Base-by-base conservation (phyloP, 2,113 vertebrate species). In the Thunnus maccoyii region DNA sequence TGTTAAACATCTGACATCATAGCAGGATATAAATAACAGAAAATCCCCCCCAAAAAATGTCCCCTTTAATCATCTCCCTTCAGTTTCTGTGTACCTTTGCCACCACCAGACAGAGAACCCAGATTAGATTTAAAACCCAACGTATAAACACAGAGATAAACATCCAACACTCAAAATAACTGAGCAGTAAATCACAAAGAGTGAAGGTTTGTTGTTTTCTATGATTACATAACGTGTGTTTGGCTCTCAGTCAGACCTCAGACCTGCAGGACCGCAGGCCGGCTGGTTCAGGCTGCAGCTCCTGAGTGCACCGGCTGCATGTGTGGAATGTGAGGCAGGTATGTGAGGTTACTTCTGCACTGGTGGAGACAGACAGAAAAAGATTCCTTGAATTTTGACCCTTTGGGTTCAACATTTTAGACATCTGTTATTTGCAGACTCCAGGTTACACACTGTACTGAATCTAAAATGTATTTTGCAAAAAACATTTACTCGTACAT, bases 291-390 rank as follows among this genome's bases (percentile, higher is more conserved):
- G 17, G 6, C 55, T 48, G 36, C 55, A 8, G 20, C 13, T 30
- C 44, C 69, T 22, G 6, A 57, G 8, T 25, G 62, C 20, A 22
- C 14, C 14, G 10, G n/a, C 74, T 77, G 72, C 48, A 61, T 22
- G 58, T 62, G 78, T 25, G 89, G 86, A 87, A 81, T 83, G 84
- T 89, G 85, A 69, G 30, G 58, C 83, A 58, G 80, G 77, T 81
- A 51, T 72, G 80, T 51, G 76, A 78, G 70, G 52, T 72, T 2
- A 27, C 47, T 18, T 48, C 41, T 27, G 5, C 47, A 27, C 48
- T 16, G 32, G 18, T 16, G 0, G 1, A 36, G 12, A 58, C 16
- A 56, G 30, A 50, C 17, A 36, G 32, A 25, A 17, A 1, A 36
- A 60, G 17, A 79, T 80, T 83, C 72, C 25, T 64, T 3, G 1